Evolutionary conservation across 2,888 invertebrate species (phyloP).

Genomic region (Ypsolopha scabrella): DNA sequence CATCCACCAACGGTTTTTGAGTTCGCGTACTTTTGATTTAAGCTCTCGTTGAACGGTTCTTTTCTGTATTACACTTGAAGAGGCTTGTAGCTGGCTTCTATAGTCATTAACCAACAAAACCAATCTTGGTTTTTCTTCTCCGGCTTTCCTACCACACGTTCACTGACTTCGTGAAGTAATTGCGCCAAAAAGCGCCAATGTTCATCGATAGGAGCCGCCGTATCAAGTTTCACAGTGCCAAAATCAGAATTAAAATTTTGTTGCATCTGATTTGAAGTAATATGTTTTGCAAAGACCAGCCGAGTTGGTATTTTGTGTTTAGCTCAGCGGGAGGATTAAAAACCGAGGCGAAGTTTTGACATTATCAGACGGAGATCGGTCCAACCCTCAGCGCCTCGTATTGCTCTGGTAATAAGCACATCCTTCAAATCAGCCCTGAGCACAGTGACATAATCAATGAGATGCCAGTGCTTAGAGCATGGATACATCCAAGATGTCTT

Average conservation of each 20-base stretch:
- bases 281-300: too few relatives aligned
- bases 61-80: too few relatives aligned
- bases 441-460: too few relatives aligned
- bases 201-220: too few relatives aligned
- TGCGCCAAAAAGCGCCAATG: not conserved
- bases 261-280: not conserved
- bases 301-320: not conserved
- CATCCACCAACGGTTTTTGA: not conserved
- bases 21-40: not conserved
- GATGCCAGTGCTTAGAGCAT: not conserved
- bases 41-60: not conserved
- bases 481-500: not conserved
- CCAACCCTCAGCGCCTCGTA: not conserved
- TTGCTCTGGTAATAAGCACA: not conserved
- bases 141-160: not conserved
- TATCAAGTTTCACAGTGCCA: too few relatives aligned
- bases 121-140: not conserved
- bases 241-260: too few relatives aligned
- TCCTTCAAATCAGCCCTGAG: too few relatives aligned
- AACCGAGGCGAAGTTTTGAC: not conserved
- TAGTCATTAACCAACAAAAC: not conserved
- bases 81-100: not conserved
- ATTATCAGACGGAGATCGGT: not conserved
- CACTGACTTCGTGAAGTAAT: not conserved
- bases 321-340: not conserved